A percentile compares a stretch with the other conserved stretches of the same genome.
phyloP scores from a whole-genome alignment of 2,888 invertebrate species.

The Boloria selene region DNA sequence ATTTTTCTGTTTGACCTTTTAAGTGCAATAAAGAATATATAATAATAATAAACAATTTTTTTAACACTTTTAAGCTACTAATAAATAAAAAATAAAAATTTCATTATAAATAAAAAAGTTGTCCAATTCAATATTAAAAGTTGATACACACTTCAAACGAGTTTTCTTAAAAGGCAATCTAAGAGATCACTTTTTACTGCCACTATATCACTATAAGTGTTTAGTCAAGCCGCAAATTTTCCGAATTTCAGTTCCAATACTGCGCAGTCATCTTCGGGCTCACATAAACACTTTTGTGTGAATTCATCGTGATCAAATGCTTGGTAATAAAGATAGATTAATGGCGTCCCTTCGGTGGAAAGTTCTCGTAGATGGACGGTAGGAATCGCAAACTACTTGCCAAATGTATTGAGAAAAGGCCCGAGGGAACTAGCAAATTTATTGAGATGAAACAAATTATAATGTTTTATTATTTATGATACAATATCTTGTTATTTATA shows the following conservation, averaged over 20 bases:
- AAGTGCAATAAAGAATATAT: too few relatives aligned
- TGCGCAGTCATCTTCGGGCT: slow-evolving; percentile 58
- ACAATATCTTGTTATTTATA: too few relatives aligned
- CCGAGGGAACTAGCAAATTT: too few relatives aligned
- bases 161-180: slow-evolving; percentile 18
- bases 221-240: slow-evolving; percentile 44
- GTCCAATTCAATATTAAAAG: background rate
- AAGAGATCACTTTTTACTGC: slow-evolving; percentile 7
- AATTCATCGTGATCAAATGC: slow-evolving; percentile 67
- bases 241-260: slow-evolving; percentile 42
- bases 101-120: too few relatives aligned
- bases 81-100: too few relatives aligned
- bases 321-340: slow-evolving; percentile 77
- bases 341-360: slow-evolving; percentile 47
- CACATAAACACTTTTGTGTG: slow-evolving; percentile 68
- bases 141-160: background rate
- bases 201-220: slow-evolving; percentile 31
- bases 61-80: too few relatives aligned
- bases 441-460: too few relatives aligned
- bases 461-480: too few relatives aligned
- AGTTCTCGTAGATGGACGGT: too few relatives aligned
- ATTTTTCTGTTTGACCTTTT: too few relatives aligned
- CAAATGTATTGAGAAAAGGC: slow-evolving; percentile 26
- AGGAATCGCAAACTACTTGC: slow-evolving; percentile 37
- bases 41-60: too few relatives aligned